Base-by-base conservation (phyloP, 2,888 invertebrate genomes). In the Nesidiocoris tenuis region DNA sequence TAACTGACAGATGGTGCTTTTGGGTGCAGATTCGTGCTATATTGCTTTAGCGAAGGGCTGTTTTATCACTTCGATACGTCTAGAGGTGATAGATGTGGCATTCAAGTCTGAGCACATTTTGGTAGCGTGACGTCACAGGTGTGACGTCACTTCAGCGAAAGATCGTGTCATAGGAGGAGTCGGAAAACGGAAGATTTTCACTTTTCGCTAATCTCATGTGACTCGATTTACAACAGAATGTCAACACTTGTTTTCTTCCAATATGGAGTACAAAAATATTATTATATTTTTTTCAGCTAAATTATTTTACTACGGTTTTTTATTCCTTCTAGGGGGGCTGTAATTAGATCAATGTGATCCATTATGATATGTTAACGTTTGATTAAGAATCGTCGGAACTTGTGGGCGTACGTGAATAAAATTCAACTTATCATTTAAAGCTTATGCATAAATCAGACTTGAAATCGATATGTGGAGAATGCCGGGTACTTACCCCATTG, bases 181-280 rank as follows among this genome's bases (percentile, higher is more conserved):
- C 39, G 39, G 39, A 39, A 39, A 39, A 39, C 39, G 39, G 12
- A 39, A 3, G 39, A 39, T 39, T 39, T 39, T 39, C 12, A 7
- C 12, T 39, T 39, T n/a, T n/a, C n/a, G n/a, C n/a, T n/a, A n/a
- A n/a, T n/a, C n/a, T 39, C 39, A 39, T 7, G 39, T 39, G 39
- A 39, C 39, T 39, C 39, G 12, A 39, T 39, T 39, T 39, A 39
- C 39, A 39, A 39, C 12, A 7, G 12, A 39, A 39, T 3, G 3
- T 39, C 39, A 39, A 39, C 39, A 39, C 39, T 39, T 39, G 39
- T 64, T 85, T 85, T 84, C 55, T 84, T 87, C 86, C 87, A 87
- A 86, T 86, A 84, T 87, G 87, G 86, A 86, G 85, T 86, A 86
- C 85, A 83, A 84, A 85, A 84, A 84, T 84, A 84, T 84, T 84